Conservation (phyloP, 2,888 invertebrate genomes). For the Anaspis maculata region DNA sequence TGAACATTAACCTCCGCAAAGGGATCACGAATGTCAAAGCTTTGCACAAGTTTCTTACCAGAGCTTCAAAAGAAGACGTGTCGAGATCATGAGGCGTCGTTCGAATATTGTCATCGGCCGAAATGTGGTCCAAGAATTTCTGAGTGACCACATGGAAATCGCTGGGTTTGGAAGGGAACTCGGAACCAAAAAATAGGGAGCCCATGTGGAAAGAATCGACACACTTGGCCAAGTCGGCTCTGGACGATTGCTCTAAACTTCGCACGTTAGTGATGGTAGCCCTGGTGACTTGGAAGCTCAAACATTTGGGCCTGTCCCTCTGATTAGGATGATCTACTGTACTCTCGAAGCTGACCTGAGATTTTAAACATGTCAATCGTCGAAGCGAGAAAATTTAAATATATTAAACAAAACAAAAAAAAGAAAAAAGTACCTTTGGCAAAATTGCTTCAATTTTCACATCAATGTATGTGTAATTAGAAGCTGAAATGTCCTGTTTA, state of each 20-base stretch:
- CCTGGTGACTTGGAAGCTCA: slow-evolving; percentile 77
- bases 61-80: slow-evolving; percentile 26
- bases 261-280: slow-evolving; percentile 64
- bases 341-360: slow-evolving; percentile 70
- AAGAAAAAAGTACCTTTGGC: slow-evolving; percentile 73
- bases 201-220: slow-evolving; percentile 70
- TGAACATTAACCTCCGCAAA: no score
- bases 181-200: slow-evolving; percentile 64
- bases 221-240: slow-evolving; percentile 72
- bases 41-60: slow-evolving; percentile 24
- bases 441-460: slow-evolving; percentile 87
- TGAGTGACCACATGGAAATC: slow-evolving; percentile 75
- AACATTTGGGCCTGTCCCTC: slow-evolving; percentile 77
- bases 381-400: slow-evolving; percentile 1
- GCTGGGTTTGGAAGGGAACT: slow-evolving; percentile 62
- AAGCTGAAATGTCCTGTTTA: slow-evolving; percentile 33
- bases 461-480: slow-evolving; percentile 62
- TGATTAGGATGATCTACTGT: slow-evolving; percentile 68
- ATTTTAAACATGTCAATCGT: no score
- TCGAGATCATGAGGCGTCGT: slow-evolving; percentile 33
- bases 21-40: no score
- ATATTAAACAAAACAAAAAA: background rate
- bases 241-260: slow-evolving; percentile 56
- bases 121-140: slow-evolving; percentile 67
- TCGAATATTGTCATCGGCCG: slow-evolving; percentile 44